Evolutionary conservation across 1,140 invertebrate genomes (phyloP).

Genomic region (Sycophaga agraensis): DNA sequence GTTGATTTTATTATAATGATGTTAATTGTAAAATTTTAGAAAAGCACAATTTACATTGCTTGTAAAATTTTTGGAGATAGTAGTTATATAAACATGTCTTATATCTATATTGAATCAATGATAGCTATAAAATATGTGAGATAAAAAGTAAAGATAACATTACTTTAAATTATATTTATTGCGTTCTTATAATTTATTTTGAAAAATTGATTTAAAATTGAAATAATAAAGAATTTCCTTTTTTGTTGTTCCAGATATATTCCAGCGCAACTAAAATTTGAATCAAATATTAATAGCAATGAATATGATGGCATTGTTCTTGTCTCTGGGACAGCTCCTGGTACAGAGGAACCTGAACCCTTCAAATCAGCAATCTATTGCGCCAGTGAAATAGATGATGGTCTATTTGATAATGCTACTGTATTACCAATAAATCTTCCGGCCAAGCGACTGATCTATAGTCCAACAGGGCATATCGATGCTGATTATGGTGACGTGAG

Average conservation of each 20-base stretch:
- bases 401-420: constrained; percentile 46
- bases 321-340: constrained; percentile 47
- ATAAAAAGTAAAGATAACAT: no score
- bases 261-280: constrained; percentile 48
- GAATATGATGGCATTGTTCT: constrained; percentile 54
- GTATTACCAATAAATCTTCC: constrained; percentile 68
- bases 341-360: constrained; percentile 50
- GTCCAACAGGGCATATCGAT: constrained; percentile 76
- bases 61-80: no score
- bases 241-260: constrained; percentile 51
- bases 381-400: constrained; percentile 46
- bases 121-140: no score
- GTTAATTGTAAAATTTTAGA: no score
- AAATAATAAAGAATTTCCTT: no score
- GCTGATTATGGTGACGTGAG: constrained; percentile 81
- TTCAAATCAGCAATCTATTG: constrained; percentile 50
- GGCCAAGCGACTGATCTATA: constrained; percentile 67
- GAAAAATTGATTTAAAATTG: no score
- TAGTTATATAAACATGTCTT: no score
- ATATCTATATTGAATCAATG: no score
- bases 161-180: no score
- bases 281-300: constrained; percentile 43
- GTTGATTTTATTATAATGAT: no score
- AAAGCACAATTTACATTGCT: no score
- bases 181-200: no score